These are phyloP conservation scores for Mormyrus iriodes DNA, from an alignment of 2,113 vertebrate genomes.

Conservation along the genomic window DNA sequence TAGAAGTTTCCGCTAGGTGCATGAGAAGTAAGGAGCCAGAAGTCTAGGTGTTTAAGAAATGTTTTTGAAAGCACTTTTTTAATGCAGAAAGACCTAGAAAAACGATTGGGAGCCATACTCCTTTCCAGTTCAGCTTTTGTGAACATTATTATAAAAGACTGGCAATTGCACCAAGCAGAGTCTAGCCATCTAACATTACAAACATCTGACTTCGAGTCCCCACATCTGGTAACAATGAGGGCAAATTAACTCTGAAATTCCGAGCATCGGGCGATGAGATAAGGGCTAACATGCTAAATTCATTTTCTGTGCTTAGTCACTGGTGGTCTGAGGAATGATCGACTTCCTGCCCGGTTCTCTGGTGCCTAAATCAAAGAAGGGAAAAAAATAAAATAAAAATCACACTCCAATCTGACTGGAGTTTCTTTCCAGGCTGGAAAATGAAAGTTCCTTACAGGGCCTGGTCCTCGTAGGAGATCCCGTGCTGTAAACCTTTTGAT, in stretches of 20 bases:
- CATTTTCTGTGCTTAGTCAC: constrained; percentile 60
- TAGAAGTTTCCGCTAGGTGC: background rate
- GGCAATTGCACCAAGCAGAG: constrained; percentile 41
- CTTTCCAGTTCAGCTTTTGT: constrained; percentile 34
- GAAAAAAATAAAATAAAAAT: constrained; percentile 45
- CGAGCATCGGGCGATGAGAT: constrained; percentile 67
- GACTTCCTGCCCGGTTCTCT: constrained; percentile 69
- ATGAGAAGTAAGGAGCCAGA: background rate
- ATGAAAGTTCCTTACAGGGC: constrained; percentile 39
- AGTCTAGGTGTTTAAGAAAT: background rate
- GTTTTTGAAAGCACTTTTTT: background rate
- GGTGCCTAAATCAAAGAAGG: constrained; percentile 63
- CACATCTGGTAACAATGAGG: constrained; percentile 76
- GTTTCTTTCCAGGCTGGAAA: constrained; percentile 57
- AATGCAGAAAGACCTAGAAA: background rate
- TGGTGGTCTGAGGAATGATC: constrained; percentile 63
- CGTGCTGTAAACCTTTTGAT: constrained; percentile 22
- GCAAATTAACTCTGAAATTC: constrained; percentile 68
- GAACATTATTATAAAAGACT: constrained; percentile 39
- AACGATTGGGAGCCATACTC: constrained; percentile 32
- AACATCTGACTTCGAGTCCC: constrained; percentile 60
- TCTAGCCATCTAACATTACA: constrained; percentile 51
- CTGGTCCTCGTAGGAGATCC: constrained; percentile 30
- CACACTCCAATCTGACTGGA: constrained; percentile 60
- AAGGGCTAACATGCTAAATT: constrained; percentile 60